Evolutionary conservation across 2,113 vertebrate genomes (phyloP), one percentile per base, ranked within the genome.

Genomic region (Rhipidura dahli): DNA sequence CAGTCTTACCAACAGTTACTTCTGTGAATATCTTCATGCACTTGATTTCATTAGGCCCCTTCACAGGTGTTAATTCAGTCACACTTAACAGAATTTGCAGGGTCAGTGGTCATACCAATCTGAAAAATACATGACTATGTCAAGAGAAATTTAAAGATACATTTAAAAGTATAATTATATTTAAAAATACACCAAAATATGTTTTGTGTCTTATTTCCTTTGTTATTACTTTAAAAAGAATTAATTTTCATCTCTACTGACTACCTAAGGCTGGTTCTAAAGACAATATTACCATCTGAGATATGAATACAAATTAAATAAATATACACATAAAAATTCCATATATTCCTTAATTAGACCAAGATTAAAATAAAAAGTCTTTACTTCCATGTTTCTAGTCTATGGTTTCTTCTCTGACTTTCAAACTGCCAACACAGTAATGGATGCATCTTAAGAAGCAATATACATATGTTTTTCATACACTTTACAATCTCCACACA

Each of bases 111-210:
- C 59, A 57, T 28, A 39, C 5, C 75, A 69, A 71, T 83, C 93
- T 90, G 92, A 49, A 69, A 92, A 96, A 92, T 47, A 13, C 26
- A 33, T 33, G 57, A 33, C 37, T 83, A 37, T 42, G 12, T 91
- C 26, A 51, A 97, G 69, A 39, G 88, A 97, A 81, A 45, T 83
- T 37, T 33, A 71, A 96, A 89, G 64, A 50, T 93, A 70, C 75
- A 92, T 93, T 95, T 96, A 68, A 97, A 80, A 90, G 23, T 76
- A 92, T 78, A 95, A 87, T 94, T 96, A 92, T 65, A 54, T 82
- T 82, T 68, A 17, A 93, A 96, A 93, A n/a, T 73, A 44, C 15
- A 57, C 4, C 1, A 1, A 91, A 83, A 70, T 35, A 15, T 83
- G 39, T 69, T 93, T 94, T 89, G 8, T 89, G 47, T 40, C 33